A percentile compares a stretch with the other conserved stretches of the same genome.
Evolutionary conservation across 2,113 vertebrate genomes (phyloP).

Genomic region (Glaucomys volans): DNA sequence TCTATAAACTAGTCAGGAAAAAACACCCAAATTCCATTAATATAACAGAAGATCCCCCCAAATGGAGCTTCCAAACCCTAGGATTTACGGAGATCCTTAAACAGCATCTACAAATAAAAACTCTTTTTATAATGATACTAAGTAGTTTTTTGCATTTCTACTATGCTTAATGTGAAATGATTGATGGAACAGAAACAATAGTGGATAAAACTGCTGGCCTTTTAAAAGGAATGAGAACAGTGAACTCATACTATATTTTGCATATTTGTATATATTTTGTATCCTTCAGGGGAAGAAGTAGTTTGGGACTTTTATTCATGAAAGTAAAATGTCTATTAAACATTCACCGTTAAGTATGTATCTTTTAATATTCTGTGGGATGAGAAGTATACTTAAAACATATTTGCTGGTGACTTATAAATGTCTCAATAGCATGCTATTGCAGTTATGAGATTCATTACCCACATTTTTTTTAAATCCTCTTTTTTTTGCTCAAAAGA

Average conservation of each 20-base stretch:
- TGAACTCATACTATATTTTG: not conserved
- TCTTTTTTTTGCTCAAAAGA: slow-evolving; percentile 18
- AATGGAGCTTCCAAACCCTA: not conserved
- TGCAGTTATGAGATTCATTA: not conserved
- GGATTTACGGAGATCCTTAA: not conserved
- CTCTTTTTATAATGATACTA: not conserved
- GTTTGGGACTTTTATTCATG: not conserved
- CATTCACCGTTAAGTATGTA: not conserved
- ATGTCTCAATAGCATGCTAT: not conserved
- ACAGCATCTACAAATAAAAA: not conserved
- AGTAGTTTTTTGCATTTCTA: not conserved
- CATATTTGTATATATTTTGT: no score
- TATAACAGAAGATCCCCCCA: not conserved
- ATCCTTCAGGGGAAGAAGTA: not conserved
- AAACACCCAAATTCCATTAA: not conserved
- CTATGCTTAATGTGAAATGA: not conserved
- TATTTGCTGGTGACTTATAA: not conserved
- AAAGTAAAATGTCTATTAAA: slow-evolving; percentile 20
- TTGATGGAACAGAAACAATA: not conserved
- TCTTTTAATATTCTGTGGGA: not conserved
- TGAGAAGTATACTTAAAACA: not conserved
- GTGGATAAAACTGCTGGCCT: not conserved
- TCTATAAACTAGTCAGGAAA: not conserved
- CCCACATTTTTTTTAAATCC: not conserved
- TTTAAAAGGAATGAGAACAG: not conserved